A percentile compares a stretch with the other conserved stretches of the same genome.
Conservation (phyloP, 2,113 vertebrate genomes). For the Oenanthe oenanthe region DNA sequence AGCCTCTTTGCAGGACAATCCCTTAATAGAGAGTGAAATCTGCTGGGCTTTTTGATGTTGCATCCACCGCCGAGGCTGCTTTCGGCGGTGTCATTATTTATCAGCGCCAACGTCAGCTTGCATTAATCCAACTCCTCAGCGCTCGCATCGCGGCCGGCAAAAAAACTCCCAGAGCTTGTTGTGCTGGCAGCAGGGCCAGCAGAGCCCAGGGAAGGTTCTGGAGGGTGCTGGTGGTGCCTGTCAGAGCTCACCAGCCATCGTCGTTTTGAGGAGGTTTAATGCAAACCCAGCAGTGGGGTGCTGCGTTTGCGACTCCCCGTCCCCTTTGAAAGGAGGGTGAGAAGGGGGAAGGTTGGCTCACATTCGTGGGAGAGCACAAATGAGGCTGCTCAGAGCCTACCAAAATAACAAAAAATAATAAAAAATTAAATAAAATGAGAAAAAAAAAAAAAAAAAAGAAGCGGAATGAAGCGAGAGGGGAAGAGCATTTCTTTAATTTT, state of each 20-base stretch:
- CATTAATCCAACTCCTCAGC: constrained; percentile 59
- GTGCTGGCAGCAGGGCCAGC: background rate
- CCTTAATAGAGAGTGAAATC: constrained; percentile 31
- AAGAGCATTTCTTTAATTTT: background rate
- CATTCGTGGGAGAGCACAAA: background rate
- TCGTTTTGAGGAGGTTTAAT: constrained; percentile 1
- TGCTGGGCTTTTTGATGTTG: constrained; percentile 34
- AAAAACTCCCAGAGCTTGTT: constrained; percentile 35
- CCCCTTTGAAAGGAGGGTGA: background rate
- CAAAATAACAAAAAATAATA: background rate
- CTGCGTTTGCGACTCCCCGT: background rate
- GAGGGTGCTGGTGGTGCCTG: background rate
- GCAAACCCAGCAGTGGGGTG: constrained; percentile 6
- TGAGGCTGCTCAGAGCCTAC: background rate
- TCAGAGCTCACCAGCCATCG: background rate
- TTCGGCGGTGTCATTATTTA: constrained; percentile 60
- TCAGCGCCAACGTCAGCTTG: constrained; percentile 50
- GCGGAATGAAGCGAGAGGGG: background rate
- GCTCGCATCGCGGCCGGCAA: background rate
- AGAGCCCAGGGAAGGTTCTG: background rate
- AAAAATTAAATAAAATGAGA: background rate
- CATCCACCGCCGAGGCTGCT: background rate
- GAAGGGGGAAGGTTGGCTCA: background rate
- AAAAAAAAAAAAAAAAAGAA: background rate
- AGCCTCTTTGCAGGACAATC: background rate